phyloP scores from a whole-genome alignment of 1,140 invertebrate genomes.

The Cotesia vestalis region DNA sequence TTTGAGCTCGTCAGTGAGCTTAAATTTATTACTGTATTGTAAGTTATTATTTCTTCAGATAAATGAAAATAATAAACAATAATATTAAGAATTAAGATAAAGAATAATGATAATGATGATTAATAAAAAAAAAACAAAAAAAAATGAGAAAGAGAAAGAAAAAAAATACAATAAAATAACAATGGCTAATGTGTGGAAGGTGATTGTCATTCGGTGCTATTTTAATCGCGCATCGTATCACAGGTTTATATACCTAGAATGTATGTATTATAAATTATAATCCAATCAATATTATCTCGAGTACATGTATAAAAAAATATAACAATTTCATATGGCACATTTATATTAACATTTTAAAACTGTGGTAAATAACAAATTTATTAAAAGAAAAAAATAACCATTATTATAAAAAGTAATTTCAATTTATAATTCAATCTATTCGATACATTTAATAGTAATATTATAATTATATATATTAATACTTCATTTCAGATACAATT shows the following conservation, averaged over 20 bases:
- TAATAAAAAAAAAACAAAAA: not conserved
- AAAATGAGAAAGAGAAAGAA: constrained; percentile 22
- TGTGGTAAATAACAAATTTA: constrained; percentile 51
- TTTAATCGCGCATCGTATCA: constrained; percentile 60
- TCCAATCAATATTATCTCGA: constrained; percentile 60
- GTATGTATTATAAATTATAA: constrained; percentile 67
- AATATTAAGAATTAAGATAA: constrained; percentile 1
- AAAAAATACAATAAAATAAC: constrained; percentile 6
- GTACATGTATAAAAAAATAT: constrained; percentile 63
- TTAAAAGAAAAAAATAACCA: constrained; percentile 30
- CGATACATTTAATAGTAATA: constrained; percentile 55
- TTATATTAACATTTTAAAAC: constrained; percentile 57
- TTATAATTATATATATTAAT: constrained; percentile 21
- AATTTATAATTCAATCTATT: constrained; percentile 35
- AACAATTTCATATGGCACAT: constrained; percentile 64
- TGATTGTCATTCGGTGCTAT: constrained; percentile 60
- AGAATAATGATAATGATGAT: not conserved
- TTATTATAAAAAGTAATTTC: constrained; percentile 46
- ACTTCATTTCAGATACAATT: constrained; percentile 17
- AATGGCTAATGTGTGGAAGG: constrained; percentile 43
- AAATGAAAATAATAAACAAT: too few species aligned
- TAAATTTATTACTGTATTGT: too few species aligned
- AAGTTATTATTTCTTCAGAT: too few species aligned
- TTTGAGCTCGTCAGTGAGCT: too few species aligned
- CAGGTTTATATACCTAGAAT: constrained; percentile 62